Percentiles rank a stretch among this genome's conserved stretches.
These are phyloP conservation scores for Saimiri boliviensis DNA, from an alignment of 2,113 vertebrate species.

Conservation along the genomic window DNA sequence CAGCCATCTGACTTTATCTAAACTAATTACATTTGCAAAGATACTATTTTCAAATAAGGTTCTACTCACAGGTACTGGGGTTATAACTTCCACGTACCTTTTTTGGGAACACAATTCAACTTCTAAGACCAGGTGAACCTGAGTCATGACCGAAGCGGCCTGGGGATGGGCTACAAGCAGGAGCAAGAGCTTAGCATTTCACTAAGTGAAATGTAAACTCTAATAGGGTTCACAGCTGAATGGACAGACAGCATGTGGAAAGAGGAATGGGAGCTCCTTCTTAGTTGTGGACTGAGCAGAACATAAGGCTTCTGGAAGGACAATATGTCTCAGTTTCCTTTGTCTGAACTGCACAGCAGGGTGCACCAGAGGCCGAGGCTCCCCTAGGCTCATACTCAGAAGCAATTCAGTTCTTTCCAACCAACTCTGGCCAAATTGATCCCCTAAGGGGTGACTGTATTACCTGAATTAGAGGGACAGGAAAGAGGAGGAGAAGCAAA, in stretches of 20 bases:
- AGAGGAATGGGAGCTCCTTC: not conserved
- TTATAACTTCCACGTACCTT: not conserved
- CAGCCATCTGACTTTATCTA: not conserved
- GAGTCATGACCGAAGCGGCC: not conserved
- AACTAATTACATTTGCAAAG: not conserved
- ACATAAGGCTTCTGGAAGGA: not conserved
- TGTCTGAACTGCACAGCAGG: not conserved
- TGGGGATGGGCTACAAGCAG: not conserved
- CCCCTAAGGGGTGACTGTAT: not conserved
- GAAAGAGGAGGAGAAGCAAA: not conserved
- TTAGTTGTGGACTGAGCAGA: not conserved
- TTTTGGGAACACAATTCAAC: not conserved
- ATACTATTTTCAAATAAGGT: not conserved
- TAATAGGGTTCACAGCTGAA: not conserved
- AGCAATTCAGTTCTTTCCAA: constrained; percentile 36
- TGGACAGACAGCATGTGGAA: not conserved
- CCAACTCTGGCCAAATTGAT: not conserved
- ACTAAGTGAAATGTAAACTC: not conserved
- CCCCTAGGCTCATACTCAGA: not conserved
- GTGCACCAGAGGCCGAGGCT: not conserved
- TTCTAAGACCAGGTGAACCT: not conserved
- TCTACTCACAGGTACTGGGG: not conserved
- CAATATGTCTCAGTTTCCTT: not conserved
- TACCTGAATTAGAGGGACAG: constrained; percentile 21
- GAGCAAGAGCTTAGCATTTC: not conserved